Evolutionary conservation across 2,888 invertebrate genomes (phyloP), one percentile per base, ranked within the genome.

Genomic region (Pardosa pseudoannulata): DNA sequence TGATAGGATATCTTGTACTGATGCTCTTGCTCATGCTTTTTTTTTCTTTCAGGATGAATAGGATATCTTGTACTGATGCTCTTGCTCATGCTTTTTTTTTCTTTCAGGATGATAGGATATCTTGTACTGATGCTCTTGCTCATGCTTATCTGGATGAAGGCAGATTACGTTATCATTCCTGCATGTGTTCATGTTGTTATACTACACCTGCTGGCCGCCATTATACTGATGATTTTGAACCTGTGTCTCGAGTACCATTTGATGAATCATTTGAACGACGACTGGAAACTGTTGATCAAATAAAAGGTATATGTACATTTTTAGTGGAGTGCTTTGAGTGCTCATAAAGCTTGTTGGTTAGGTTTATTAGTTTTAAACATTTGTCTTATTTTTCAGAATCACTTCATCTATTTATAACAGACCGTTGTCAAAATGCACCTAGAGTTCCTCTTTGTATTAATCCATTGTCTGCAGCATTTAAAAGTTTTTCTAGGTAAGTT

Each of bases 391-490:
- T 46, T 74, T 19, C 36, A 97, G 99, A 98, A 94, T 97, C 98
- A 94, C 96, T 99, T 94, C 98, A 98, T 94, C 97, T 97, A 94
- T 98, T 98, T 93, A 98, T 99, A 93, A 96, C 97, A 91, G 98
- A 98, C 93, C 97, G 98, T 93, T 94, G 97, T 92, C 90, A 91
- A 85, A 96, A 97, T 92, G 96, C 97, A 91, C 96, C 96, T 91
- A 95, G 98, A 90, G 98, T 99, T 90, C 99, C 99, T 90, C 94
- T 99, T 90, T 99, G 99, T 94, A 99, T 99, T 94, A 99, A 99
- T 94, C 99, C 99, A 91, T 98, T 98, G 93, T 98, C 98, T 91
- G 98, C 98, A 92, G 98, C 99, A 92, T 99, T 98, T 94, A 98
- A 98, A 94, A 98, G 97, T 94, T 99, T 99, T 95, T 97, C 98